Evolutionary conservation across 1,140 invertebrate genomes (phyloP).

Genomic region (Riptortus pedestris): DNA sequence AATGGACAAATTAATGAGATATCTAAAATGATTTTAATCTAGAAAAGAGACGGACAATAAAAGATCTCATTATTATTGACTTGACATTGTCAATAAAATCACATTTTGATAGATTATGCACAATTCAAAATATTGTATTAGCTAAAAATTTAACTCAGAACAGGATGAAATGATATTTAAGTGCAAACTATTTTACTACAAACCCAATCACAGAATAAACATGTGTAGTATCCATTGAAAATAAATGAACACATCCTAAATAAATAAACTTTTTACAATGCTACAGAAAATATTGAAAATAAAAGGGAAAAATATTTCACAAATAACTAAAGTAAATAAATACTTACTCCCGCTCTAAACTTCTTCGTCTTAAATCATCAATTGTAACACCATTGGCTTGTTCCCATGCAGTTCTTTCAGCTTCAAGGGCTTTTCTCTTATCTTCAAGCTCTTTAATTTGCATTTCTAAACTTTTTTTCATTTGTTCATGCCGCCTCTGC

Average conservation of each 20-base stretch:
- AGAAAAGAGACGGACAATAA: too few species aligned
- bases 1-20: too few species aligned
- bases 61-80: too few species aligned
- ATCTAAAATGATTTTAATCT: too few species aligned
- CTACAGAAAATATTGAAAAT: background rate
- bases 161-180: background rate
- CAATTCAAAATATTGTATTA: too few species aligned
- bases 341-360: slow-evolving; percentile 75
- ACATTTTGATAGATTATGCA: too few species aligned
- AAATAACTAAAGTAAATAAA: slow-evolving; percentile 25
- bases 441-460: slow-evolving; percentile 87
- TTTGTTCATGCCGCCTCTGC: slow-evolving; percentile 56
- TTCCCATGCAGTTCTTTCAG: slow-evolving; percentile 83
- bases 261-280: background rate
- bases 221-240: background rate
- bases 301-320: background rate
- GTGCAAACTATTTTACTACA: background rate
- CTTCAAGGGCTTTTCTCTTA: slow-evolving; percentile 69
- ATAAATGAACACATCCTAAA: too few species aligned
- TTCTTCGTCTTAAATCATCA: slow-evolving; percentile 70
- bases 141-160: background rate
- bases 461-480: slow-evolving; percentile 63
- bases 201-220: background rate
- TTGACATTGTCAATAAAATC: too few species aligned
- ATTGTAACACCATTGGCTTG: slow-evolving; percentile 76